Percentiles rank a stretch among this genome's conserved stretches.
phyloP scores from a whole-genome alignment of 2,797 vertebrate genomes.

The Oreortyx pictus region DNA sequence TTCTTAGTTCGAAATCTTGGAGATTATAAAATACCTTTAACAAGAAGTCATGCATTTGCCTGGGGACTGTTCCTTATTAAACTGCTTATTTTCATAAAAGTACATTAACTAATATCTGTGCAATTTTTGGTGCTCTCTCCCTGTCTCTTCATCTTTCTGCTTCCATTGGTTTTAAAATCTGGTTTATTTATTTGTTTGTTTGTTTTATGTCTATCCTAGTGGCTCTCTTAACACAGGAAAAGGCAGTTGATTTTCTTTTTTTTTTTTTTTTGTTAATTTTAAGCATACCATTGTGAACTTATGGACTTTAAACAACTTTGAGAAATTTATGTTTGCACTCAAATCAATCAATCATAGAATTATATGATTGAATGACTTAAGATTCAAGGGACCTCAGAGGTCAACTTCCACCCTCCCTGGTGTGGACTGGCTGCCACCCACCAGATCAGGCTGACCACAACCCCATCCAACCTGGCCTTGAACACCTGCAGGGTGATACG shows the following conservation, averaged over 20 bases:
- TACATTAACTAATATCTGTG: neutral
- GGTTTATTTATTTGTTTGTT: neutral
- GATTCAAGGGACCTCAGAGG: too few species aligned
- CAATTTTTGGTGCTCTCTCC: neutral
- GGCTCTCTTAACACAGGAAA: neutral
- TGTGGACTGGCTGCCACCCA: too few species aligned
- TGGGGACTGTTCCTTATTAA: neutral
- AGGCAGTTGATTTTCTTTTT: neutral
- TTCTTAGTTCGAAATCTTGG: neutral
- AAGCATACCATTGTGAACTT: neutral
- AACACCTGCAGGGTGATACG: too few species aligned
- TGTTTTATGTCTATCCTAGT: neutral
- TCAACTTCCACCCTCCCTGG: too few species aligned
- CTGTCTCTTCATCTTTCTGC: rapidly evolving
- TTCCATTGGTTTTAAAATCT: neutral
- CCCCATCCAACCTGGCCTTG: too few species aligned
- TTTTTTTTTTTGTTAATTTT: neutral
- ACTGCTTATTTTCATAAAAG: neutral
- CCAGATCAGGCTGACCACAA: too few species aligned
- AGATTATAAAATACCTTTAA: neutral
- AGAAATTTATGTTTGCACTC: neutral
- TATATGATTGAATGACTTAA: too few species aligned
- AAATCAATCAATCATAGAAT: too few species aligned
- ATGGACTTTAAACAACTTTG: neutral
- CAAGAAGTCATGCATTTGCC: neutral